Evolutionary conservation across 1,140 invertebrate genomes (phyloP).

Genomic region (Pinna nobilis): DNA sequence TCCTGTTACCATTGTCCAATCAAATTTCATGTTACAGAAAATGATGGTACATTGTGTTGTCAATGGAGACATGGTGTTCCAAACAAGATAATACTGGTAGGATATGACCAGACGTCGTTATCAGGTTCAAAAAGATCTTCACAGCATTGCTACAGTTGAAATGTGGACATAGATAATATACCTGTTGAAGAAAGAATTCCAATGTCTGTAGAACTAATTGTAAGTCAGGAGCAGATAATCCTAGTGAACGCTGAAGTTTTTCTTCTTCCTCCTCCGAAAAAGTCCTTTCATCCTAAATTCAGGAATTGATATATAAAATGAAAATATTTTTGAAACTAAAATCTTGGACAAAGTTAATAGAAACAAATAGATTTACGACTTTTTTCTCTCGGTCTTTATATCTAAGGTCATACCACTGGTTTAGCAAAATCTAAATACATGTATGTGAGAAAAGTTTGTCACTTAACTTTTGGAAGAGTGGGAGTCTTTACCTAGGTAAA

Average conservation of each 20-base stretch:
- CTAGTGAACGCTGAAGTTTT: constrained; percentile 64
- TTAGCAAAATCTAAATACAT: neutral
- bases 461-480: neutral
- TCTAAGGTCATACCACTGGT: neutral
- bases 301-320: neutral
- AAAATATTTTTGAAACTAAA: neutral
- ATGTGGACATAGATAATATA: constrained; percentile 26
- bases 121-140: too few species aligned
- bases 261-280: constrained; percentile 72
- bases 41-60: too few species aligned
- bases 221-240: constrained; percentile 59
- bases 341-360: neutral
- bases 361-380: neutral
- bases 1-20: too few species aligned
- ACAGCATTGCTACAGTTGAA: too few species aligned
- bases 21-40: too few species aligned
- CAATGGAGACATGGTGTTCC: too few species aligned
- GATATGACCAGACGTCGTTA: too few species aligned
- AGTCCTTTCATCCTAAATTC: constrained; percentile 67
- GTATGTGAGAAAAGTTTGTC: neutral
- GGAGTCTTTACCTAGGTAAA: too few species aligned
- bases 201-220: constrained; percentile 68
- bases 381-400: neutral
- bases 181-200: constrained; percentile 73
- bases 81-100: too few species aligned